Base-by-base conservation (phyloP, 2,113 vertebrate genomes). In the Bufo bufo region DNA sequence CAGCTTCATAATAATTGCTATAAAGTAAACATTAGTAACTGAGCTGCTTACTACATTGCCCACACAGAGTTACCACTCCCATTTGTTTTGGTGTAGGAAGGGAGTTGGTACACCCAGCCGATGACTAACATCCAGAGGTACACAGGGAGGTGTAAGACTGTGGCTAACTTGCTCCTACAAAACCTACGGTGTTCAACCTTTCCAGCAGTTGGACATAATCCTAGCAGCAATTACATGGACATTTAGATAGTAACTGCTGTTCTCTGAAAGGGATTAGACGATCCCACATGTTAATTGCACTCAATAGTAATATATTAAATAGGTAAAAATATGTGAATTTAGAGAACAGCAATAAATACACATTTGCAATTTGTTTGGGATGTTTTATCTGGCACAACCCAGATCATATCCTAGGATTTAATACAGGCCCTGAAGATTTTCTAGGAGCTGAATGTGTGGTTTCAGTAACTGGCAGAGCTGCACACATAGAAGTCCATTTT, bases 1-100 rank as follows among this genome's bases (percentile, higher is more conserved):
- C 92, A 92, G 89, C 88, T 91, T 90, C 91, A 87, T 86, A 90
- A 89, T 90, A 90, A 89, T 90, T 78, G 92, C 89, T 93, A 92
- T 84, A 91, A 90, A 91, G 90, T 87, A 92, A 92, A 84, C 86
- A 85, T 90, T 92, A 92, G 77, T 92, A 90, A 93, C 83, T 77
- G 84, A 91, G 89, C 90, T 45, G 66, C 86, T 49, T 89, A 78
- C 88, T 91, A 69, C 17, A 0, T 74, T 71, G 16, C 86, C 90
- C 91, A 90, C 78, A 43, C 81, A 77, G 45, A n/a, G 2, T 83
- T 89, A 88, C 43, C 19, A 91, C 91, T 90, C 91, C 89, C 90
- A 87, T 86, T 77, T 88, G 80, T 88, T 88, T 77, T 88, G 81
- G 54, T 84, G 81, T 84, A 88, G 81, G 87, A 84, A 84, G 87